Conservation (phyloP, 2,888 invertebrate genomes). For the Lamellibrachia satsuma region DNA sequence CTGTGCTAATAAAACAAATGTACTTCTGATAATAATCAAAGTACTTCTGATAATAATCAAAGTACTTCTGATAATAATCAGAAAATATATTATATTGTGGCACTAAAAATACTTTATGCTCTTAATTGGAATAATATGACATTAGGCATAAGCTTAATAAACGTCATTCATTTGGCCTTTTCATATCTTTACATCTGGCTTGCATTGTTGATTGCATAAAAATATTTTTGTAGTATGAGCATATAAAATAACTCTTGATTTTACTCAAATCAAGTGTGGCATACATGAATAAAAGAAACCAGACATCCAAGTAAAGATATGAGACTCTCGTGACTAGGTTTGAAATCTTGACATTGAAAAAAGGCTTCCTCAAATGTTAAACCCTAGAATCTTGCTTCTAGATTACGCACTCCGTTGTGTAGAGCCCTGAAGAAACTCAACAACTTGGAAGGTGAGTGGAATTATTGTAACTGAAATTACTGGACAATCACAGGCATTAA, state of each 20-base stretch:
- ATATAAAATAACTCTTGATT: background rate
- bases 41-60: background rate
- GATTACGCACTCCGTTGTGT: conserved; percentile 92
- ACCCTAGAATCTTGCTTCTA: background rate
- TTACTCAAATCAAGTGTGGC: background rate
- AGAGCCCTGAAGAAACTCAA: conserved; percentile 87
- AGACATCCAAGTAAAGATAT: background rate
- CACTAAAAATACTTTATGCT: too few relatives aligned
- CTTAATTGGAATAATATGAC: too few relatives aligned
- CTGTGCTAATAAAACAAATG: too few relatives aligned
- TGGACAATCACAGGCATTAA: too few relatives aligned
- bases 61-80: background rate
- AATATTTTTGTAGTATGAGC: background rate
- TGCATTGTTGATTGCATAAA: too few relatives aligned
- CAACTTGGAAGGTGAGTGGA: conserved; percentile 79
- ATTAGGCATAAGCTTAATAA: too few relatives aligned
- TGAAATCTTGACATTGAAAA: background rate
- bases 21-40: background rate
- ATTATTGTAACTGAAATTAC: background rate
- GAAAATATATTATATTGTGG: background rate
- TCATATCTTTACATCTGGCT: too few relatives aligned
- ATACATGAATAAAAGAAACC: background rate
- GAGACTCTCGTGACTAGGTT: background rate
- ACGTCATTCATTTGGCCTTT: too few relatives aligned
- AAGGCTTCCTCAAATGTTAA: background rate